Conservation (phyloP, 1,140 invertebrate genomes). For the Scaptomyza pallida region DNA sequence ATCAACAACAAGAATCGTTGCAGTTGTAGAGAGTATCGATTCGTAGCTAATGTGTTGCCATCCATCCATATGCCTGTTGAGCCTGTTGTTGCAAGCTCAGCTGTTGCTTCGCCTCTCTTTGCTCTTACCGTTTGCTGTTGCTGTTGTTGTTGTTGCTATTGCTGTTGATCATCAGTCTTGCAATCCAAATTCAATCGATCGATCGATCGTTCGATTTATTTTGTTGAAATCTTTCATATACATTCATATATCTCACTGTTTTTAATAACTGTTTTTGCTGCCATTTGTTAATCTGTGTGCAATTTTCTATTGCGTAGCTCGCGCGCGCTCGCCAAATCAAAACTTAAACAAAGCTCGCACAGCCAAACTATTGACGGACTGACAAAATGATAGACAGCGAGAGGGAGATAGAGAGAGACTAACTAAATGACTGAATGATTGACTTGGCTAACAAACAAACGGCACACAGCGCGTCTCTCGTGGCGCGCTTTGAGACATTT, state of each 20-base stretch:
- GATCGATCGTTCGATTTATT: slow-evolving; percentile 27
- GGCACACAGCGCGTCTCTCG: slow-evolving; percentile 25
- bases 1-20: slow-evolving; percentile 20
- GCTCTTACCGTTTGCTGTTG: too few species aligned
- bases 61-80: slow-evolving; percentile 27
- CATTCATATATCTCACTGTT: slow-evolving; percentile 21
- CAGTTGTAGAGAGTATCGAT: slow-evolving; percentile 25
- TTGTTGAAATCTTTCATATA: slow-evolving; percentile 9
- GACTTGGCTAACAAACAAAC: slow-evolving; percentile 28
- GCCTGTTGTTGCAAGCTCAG: slow-evolving; percentile 57
- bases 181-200: slow-evolving; percentile 38
- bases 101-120: slow-evolving; percentile 35
- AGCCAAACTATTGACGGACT: slow-evolving; percentile 38
- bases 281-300: slow-evolving; percentile 62
- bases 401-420: background rate
- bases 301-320: slow-evolving; percentile 57
- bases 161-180: background rate
- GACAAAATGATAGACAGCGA: slow-evolving; percentile 25
- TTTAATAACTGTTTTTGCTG: slow-evolving; percentile 35
- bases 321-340: slow-evolving; percentile 18
- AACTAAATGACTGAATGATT: slow-evolving; percentile 2
- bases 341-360: slow-evolving; percentile 55
- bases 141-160: too few species aligned
- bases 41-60: slow-evolving; percentile 31
- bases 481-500: slow-evolving; percentile 29